Evolutionary conservation across 2,888 invertebrate genomes (phyloP).

Genomic region (Polydesmus complanatus): DNA sequence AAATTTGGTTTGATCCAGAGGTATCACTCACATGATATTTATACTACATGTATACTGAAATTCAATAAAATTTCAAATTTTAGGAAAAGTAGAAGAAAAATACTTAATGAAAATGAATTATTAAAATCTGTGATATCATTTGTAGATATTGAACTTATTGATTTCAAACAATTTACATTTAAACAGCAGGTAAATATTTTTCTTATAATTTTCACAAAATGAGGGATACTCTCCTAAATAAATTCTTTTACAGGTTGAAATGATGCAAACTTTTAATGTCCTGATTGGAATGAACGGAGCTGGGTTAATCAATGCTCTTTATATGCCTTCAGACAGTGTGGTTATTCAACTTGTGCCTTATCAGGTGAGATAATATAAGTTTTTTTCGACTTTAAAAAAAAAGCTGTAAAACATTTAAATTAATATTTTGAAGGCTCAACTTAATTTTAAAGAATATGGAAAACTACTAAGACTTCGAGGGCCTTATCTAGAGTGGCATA

Average conservation of each 20-base stretch:
- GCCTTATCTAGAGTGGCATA: slow-evolving; percentile 7
- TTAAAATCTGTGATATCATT: slow-evolving; percentile 20
- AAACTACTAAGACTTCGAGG: neutral
- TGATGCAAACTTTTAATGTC: slow-evolving; percentile 24
- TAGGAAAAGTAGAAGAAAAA: slow-evolving; percentile 22
- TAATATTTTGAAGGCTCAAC: slow-evolving; percentile 1
- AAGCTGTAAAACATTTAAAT: neutral
- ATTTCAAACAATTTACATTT: slow-evolving; percentile 21
- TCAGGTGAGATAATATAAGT: slow-evolving; percentile 19
- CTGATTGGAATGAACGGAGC: slow-evolving; percentile 27
- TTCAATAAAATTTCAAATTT: neutral
- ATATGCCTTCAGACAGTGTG: slow-evolving; percentile 23
- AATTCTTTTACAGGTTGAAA: slow-evolving; percentile 22
- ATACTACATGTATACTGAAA: neutral
- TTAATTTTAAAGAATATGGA: neutral
- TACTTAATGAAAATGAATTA: slow-evolving; percentile 24
- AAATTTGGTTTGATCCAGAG: slow-evolving; percentile 20
- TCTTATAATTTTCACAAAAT: neutral
- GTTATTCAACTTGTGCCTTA: slow-evolving; percentile 26
- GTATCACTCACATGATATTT: slow-evolving; percentile 5
- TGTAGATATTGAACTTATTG: slow-evolving; percentile 21
- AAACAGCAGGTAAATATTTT: slow-evolving; percentile 22
- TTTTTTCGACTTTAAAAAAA: neutral
- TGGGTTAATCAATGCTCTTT: slow-evolving; percentile 25
- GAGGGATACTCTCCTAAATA: neutral